Evolutionary conservation across 2,888 invertebrate genomes (phyloP), one percentile per base, ranked within the genome.

Genomic region (Apomyelois bistriatella): DNA sequence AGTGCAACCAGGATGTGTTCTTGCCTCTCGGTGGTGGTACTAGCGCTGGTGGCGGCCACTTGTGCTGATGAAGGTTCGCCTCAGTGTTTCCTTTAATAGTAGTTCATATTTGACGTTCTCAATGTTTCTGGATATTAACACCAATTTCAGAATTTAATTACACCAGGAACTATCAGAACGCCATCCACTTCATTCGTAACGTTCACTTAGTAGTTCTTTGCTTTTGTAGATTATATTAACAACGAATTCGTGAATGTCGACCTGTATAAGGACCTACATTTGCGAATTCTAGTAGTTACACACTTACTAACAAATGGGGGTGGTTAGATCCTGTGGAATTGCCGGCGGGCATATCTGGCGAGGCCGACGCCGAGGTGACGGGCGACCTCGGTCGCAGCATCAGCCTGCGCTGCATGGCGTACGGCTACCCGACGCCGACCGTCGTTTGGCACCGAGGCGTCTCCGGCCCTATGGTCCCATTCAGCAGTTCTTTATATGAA

Each of bases 381-480:
- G 96, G 95, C 16, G 92, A 94, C 57, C 84, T 97, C 62, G 94
- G 94, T 61, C 91, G 92, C 28, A 94, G 95, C 28, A 92, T 95
- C 42, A 79, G 91, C 53, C 85, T 97, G 43, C 93, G 94, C 67
- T 97, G 97, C 80, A 94, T 94, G 66, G 96, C 96, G 35, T 93
- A 95, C 78, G 97, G 97, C 43, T 93, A 93, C 91, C 97, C 97
- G 0, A 80, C 91, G 56, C 97, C 97, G 0, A 84, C 92, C 47
- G 94, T 97, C 46, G 94, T 94, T 62, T 97, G 97, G 97, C 96
- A 96, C 95, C 93, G 94, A 54, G 95, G 95, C 42, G 92, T 93
- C 40, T 90, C 91, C 52, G 93, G 94, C 17, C 89, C 91, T 43
- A 93, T 96, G 92, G 91, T 98, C 56, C 96, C 97, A 0, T 86